phyloP scores from a whole-genome alignment of 2,888 invertebrate species.

The Zygaena filipendulae region DNA sequence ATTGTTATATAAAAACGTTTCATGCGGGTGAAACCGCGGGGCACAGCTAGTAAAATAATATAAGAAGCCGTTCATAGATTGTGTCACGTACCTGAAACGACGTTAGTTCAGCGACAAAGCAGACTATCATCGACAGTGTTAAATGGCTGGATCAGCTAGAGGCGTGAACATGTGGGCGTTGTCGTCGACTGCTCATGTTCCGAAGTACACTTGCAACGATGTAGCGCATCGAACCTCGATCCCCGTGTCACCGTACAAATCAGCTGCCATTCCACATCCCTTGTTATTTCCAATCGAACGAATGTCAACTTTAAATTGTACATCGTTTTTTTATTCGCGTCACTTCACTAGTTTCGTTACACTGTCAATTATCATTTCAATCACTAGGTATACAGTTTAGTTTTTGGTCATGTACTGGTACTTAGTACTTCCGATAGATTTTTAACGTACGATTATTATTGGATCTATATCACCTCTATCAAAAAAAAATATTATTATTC shows the following conservation, averaged over 20 bases:
- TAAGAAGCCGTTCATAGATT: no score
- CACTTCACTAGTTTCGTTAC: conserved; percentile 5
- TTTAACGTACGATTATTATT: no score
- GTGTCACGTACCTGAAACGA: conserved; percentile 61
- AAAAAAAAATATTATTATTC: no score
- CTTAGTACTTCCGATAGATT: no score
- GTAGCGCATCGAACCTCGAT: conserved; percentile 32
- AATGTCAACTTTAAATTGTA: conserved; percentile 24
- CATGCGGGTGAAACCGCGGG: no score
- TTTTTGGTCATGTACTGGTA: no score
- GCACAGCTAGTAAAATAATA: no score
- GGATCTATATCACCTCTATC: no score
- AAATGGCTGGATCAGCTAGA: conserved; percentile 54
- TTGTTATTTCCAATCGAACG: conserved; percentile 21
- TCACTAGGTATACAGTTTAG: conserved; percentile 40
- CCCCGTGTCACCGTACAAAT: conserved; percentile 16
- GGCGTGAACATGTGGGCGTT: conserved; percentile 50
- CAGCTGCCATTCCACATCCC: conserved; percentile 24
- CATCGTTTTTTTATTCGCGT: conserved; percentile 34
- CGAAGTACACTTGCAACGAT: conserved; percentile 24
- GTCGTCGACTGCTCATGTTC: conserved; percentile 52
- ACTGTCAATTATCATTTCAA: no score
- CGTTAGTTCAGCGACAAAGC: conserved; percentile 62
- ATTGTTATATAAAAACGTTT: no score
- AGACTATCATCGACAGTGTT: conserved; percentile 67